These are phyloP conservation scores for Solea senegalensis DNA, from an alignment of 2,113 vertebrate genomes.

Conservation along the genomic window DNA sequence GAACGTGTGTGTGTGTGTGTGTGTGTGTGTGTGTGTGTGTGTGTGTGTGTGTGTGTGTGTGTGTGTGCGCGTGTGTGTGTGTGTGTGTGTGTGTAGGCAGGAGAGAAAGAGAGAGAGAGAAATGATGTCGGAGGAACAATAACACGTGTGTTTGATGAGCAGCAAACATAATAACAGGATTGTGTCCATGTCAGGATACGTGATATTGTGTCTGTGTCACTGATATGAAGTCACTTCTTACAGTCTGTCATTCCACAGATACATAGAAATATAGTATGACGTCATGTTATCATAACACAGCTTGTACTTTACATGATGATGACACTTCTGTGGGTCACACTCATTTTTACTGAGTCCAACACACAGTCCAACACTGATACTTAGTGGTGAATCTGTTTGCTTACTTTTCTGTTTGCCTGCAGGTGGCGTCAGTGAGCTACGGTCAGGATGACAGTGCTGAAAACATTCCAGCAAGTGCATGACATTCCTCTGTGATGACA, in stretches of 20 bases:
- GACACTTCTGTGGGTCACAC: background rate
- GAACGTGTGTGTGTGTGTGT: no score
- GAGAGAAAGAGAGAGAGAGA: background rate
- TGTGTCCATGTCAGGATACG: background rate
- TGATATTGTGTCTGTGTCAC: background rate
- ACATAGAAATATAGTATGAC: no score
- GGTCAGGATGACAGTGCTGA: conserved; percentile 21
- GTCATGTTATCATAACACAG: no score
- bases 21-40: background rate
- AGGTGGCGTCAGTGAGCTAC: conserved; percentile 44
- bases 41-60: background rate
- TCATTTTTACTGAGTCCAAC: background rate
- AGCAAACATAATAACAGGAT: background rate
- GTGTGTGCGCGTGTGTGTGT: no score
- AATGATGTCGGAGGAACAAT: background rate
- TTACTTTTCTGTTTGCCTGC: conserved; percentile 24
- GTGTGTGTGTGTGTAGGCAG: background rate
- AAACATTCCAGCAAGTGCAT: conserved; percentile 40
- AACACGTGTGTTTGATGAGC: background rate
- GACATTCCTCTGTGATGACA: background rate
- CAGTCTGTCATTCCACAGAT: background rate
- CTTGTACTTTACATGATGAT: background rate
- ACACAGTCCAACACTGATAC: background rate
- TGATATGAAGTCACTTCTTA: background rate
- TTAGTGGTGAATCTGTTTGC: background rate